Base-by-base conservation (phyloP, 2,113 vertebrate species). In the Oreochromis spilurus region DNA sequence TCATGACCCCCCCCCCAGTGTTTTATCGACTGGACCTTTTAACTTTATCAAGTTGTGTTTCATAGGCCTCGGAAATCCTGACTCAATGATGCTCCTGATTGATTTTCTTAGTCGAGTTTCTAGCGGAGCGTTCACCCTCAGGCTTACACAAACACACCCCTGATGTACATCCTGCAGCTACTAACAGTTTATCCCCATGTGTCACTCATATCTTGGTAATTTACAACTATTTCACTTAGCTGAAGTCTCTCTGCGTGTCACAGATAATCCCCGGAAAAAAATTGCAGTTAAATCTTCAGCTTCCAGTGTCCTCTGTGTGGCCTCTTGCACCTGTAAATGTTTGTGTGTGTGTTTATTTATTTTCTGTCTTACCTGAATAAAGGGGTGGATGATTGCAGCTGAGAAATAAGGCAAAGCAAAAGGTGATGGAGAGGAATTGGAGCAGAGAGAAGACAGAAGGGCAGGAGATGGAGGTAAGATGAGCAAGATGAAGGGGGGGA, bases 351-450 rank as follows among this genome's bases (percentile, higher is more conserved):
- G 17, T 65, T 65, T 65, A 65, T 65, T 65, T 65, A n/a, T 87
- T 55, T 38, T 55, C 38, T 13, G 57, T 84, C 91, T 92, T 90
- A 93, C 92, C 91, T 93, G 86, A 31, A 62, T 75, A 89, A 83
- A 85, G 82, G 83, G 83, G 21, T 65, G 87, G 90, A 81, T 81
- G 85, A 83, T 31, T 83, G 85, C 55, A 86, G 65, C 43, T 38
- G 79, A 85, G 53, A 82, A 52, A 16, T 58, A 82, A 80, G 54
- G 21, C 16, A 5, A 77, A 53, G 62, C 54, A 38, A 58, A 82
- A 79, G 60, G 79, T 57, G 78, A 91, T 80, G 67, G 83, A 90
- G 84, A 70, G 70, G 83, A 58, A 45, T n/a, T 40, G 88, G 81
- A 70, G 81, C 11, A 16, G 52, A 60, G 40, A 82, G 60, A 78